A percentile compares a stretch with the other conserved stretches of the same genome.
phyloP scores from a whole-genome alignment of 2,888 invertebrate genomes.

The Andrena flavipes region DNA sequence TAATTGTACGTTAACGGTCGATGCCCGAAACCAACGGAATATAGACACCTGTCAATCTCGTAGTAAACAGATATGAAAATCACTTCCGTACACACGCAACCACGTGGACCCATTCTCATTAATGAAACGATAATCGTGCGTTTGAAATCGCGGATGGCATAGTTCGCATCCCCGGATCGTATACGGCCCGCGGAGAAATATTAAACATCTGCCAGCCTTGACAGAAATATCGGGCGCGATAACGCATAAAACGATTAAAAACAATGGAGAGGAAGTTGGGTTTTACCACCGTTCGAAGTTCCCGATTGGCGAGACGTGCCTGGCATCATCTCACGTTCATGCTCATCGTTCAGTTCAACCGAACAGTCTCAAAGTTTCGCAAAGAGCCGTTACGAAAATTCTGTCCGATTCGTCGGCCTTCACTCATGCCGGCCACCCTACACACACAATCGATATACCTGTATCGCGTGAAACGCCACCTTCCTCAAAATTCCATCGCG shows the following conservation, averaged over 20 bases:
- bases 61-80: slow-evolving; percentile 60
- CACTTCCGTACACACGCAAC: slow-evolving; percentile 48
- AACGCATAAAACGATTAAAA: slow-evolving; percentile 49
- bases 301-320: slow-evolving; percentile 79
- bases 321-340: slow-evolving; percentile 83
- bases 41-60: slow-evolving; percentile 61
- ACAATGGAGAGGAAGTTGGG: slow-evolving; percentile 36
- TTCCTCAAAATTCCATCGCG: slow-evolving; percentile 53
- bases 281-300: slow-evolving; percentile 82
- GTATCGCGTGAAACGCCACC: slow-evolving; percentile 72
- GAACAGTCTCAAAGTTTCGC: slow-evolving; percentile 64
- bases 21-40: slow-evolving; percentile 31
- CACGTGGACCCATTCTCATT: slow-evolving; percentile 51
- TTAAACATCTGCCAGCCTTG: slow-evolving; percentile 79
- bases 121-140: slow-evolving; percentile 23
- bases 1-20: slow-evolving; percentile 40
- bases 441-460: slow-evolving; percentile 77
- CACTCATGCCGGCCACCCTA: slow-evolving; percentile 81
- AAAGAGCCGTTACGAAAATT: slow-evolving; percentile 80
- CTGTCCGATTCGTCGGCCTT: slow-evolving; percentile 77
- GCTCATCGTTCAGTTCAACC: slow-evolving; percentile 70
- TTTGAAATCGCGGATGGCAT: slow-evolving; percentile 26
- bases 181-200: slow-evolving; percentile 31
- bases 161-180: slow-evolving; percentile 18
- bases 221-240: slow-evolving; percentile 48